Conservation (phyloP, 2,888 invertebrate species). For the Augochlorella aurata region DNA sequence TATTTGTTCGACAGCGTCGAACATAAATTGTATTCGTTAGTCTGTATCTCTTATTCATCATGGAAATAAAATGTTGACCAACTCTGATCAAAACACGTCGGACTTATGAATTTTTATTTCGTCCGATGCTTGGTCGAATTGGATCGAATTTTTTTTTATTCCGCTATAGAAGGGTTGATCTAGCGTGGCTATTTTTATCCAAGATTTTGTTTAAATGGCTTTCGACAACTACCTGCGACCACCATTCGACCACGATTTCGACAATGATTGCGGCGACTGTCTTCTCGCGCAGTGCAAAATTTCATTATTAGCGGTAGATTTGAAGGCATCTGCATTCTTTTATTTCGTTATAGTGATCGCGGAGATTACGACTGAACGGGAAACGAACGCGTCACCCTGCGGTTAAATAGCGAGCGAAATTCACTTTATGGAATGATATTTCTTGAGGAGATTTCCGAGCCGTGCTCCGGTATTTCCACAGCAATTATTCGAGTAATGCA, state of each 20-base stretch:
- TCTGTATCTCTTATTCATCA: too few species aligned
- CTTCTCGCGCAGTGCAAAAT: too few species aligned
- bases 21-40: too few species aligned
- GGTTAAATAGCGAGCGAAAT: background rate
- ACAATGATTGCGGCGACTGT: too few species aligned
- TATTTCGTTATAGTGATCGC: background rate
- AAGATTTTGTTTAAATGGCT: too few species aligned
- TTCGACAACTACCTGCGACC: too few species aligned
- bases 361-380: background rate
- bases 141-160: background rate
- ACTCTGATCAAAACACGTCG: too few species aligned
- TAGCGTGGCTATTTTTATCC: background rate
- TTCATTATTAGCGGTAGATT: too few species aligned
- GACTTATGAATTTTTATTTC: too few species aligned
- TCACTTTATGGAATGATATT: background rate
- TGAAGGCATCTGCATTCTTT: background rate
- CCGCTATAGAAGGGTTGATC: background rate
- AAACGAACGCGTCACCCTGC: background rate
- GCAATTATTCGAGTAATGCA: background rate
- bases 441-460: background rate
- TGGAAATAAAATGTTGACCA: too few species aligned
- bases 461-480: background rate
- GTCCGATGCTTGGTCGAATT: background rate
- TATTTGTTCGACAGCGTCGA: too few species aligned
- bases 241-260: too few species aligned